These are phyloP conservation scores for Empis stercorea DNA, from an alignment of 2,888 invertebrate genomes.

Conservation along the genomic window DNA sequence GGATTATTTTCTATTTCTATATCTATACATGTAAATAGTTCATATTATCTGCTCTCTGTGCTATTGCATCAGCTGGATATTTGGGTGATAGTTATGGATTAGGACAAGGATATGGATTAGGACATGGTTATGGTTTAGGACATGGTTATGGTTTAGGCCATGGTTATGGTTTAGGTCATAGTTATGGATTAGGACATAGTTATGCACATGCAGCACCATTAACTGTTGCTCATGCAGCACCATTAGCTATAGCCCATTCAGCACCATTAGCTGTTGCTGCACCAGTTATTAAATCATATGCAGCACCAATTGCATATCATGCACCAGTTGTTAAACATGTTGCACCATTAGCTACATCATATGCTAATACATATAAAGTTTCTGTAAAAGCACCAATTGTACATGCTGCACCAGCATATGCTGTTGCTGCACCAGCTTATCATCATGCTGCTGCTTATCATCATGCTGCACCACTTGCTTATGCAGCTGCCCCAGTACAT, in stretches of 20 bases:
- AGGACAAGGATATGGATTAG: neutral
- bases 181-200: neutral
- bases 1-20: neutral
- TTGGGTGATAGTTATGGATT: neutral
- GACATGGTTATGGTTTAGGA: neutral
- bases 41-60: slow-evolving; percentile 36
- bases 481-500: slow-evolving; percentile 17
- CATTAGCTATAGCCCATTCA: slow-evolving; percentile 18
- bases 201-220: slow-evolving; percentile 42
- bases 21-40: neutral
- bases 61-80: slow-evolving; percentile 28
- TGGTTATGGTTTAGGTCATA: neutral
- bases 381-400: slow-evolving; percentile 45
- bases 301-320: slow-evolving; percentile 1
- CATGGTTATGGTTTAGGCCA: neutral
- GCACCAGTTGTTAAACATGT: slow-evolving; percentile 6
- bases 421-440: slow-evolving; percentile 20
- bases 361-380: slow-evolving; percentile 20
- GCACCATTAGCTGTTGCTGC: slow-evolving; percentile 13
- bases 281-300: slow-evolving; percentile 6
- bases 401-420: slow-evolving; percentile 38
- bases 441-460: neutral
- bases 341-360: slow-evolving; percentile 34
- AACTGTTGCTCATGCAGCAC: slow-evolving; percentile 38
- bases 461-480: slow-evolving; percentile 12